Evolutionary conservation across 2,797 vertebrate species (phyloP), one percentile per base, ranked within the genome.

Genomic region (Molossus molossus): DNA sequence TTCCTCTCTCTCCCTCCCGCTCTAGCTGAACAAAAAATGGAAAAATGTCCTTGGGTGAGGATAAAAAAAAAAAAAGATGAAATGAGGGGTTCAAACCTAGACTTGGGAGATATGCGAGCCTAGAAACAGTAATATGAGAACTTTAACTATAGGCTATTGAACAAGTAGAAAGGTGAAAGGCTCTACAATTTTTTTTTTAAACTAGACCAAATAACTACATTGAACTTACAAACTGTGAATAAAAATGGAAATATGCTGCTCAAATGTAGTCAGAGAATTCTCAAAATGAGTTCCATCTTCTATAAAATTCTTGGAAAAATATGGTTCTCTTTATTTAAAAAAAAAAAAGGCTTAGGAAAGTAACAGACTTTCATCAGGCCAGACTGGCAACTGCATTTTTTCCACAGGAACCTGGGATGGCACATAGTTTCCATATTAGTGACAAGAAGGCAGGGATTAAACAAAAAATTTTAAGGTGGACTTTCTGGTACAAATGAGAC

Each of bases 391-490:
- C 29, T 87, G 13, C 29, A 45, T 9, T 93, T 93, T 62, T 70
- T 33, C 6, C 40, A 40, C 0, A 50, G 64, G 29, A 37, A 73
- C 29, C 50, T 40, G 20, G 77, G n/a, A 75, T 15, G 29, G 37
- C 23, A 33, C n/a, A 29, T 6, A 76, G 85, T 55, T 81, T 67
- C 73, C 80, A 25, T 27, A 33, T 40, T 18, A 50, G 13, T 69
- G 65, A 77, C 45, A 82, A 91, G 87, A 53, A 92, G 60, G 89
- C 53, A 57, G 20, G 45, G 50, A 90, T 70, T 95, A n/a, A 87
- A 45, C 50, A 37, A 85, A 86, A 50, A 70, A 90, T 23, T 64
- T 92, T 7, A 29, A 67, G 27, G 40, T 62, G 58, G 58, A 55
- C 14, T 14, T 87, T 77, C 50, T 23, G 9, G 73, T 33, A 65